phyloP scores from a whole-genome alignment of 2,797 vertebrate genomes.

The Sebastes ruberrimus region DNA sequence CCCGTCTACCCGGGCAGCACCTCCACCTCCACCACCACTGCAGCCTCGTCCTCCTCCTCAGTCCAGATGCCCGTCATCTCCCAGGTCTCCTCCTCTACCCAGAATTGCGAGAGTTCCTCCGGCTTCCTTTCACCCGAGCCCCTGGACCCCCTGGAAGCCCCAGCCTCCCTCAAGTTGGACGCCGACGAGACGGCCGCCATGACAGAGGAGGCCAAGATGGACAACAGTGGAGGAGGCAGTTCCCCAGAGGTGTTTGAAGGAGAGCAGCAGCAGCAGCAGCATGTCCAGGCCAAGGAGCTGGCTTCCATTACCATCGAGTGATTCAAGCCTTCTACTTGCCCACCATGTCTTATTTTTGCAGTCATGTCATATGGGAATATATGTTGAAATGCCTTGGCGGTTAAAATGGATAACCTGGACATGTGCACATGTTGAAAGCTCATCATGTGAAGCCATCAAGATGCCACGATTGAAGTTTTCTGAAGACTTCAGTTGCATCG shows the following conservation, averaged over 20 bases:
- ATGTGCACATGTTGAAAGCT: constrained; percentile 11
- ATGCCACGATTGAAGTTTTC: constrained; percentile 9
- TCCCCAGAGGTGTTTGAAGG: constrained; percentile 83
- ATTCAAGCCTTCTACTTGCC: constrained; percentile 58
- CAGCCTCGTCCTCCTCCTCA: constrained; percentile 87
- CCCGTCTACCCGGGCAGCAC: constrained; percentile 64
- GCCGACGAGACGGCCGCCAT: constrained; percentile 51
- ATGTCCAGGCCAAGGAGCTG: constrained; percentile 84
- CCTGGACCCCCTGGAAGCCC: constrained; percentile 88
- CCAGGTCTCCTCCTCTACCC: constrained; percentile 97
- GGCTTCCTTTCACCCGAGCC: constrained; percentile 85
- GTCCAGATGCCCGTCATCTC: constrained; percentile 99
- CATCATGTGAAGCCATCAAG: constrained; percentile 14
- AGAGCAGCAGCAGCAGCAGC: constrained; percentile 57
- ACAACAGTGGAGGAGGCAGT: constrained; percentile 71
- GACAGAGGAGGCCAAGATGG: constrained; percentile 75
- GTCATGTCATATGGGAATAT: constrained; percentile 69
- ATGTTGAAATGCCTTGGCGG: background rate
- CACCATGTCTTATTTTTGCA: constrained; percentile 53
- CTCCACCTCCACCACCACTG: constrained; percentile 47
- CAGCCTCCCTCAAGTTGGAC: constrained; percentile 69
- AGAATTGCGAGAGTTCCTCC: constrained; percentile 91
- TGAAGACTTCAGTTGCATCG: constrained; percentile 33
- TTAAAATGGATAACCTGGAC: constrained; percentile 22
- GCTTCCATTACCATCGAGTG: constrained; percentile 91